These are phyloP conservation scores for Xiphorhynchus erythropygius DNA, from an alignment of 2,797 vertebrate species.

Conservation along the genomic window DNA sequence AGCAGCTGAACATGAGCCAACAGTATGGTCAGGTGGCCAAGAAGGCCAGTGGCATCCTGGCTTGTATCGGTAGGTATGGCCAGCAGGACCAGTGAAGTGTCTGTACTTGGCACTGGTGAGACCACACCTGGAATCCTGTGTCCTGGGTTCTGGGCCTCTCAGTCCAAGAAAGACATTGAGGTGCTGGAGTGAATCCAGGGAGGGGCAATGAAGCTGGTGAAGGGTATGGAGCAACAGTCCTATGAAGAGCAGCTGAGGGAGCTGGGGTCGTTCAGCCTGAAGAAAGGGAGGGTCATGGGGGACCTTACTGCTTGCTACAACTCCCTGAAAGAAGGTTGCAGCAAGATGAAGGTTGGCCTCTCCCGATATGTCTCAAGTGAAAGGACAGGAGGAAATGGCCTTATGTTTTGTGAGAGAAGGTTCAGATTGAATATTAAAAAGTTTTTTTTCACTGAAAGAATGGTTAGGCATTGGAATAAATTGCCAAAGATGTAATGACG, in stretches of 20 bases:
- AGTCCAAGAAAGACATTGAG: neutral
- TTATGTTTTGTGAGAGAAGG: neutral
- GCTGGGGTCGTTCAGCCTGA: neutral
- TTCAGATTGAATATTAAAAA: neutral
- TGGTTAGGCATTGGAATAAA: neutral
- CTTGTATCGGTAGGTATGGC: neutral
- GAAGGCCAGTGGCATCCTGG: neutral
- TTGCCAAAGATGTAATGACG: neutral
- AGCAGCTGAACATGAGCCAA: neutral
- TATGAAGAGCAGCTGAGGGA: neutral
- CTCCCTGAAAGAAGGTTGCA: neutral
- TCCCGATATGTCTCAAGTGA: rapidly evolving
- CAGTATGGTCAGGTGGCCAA: neutral
- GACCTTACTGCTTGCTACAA: neutral
- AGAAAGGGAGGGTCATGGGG: neutral
- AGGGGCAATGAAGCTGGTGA: neutral
- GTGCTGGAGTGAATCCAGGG: neutral
- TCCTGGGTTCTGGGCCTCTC: neutral
- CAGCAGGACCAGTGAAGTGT: neutral
- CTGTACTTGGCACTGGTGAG: neutral
- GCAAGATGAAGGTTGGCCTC: neutral
- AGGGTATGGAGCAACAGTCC: neutral
- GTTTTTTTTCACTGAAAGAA: neutral
- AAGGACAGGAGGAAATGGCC: neutral
- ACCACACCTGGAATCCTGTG: too few species aligned